These are phyloP conservation scores for Crypturellus undulatus DNA, from an alignment of 2,113 vertebrate genomes.

Conservation along the genomic window DNA sequence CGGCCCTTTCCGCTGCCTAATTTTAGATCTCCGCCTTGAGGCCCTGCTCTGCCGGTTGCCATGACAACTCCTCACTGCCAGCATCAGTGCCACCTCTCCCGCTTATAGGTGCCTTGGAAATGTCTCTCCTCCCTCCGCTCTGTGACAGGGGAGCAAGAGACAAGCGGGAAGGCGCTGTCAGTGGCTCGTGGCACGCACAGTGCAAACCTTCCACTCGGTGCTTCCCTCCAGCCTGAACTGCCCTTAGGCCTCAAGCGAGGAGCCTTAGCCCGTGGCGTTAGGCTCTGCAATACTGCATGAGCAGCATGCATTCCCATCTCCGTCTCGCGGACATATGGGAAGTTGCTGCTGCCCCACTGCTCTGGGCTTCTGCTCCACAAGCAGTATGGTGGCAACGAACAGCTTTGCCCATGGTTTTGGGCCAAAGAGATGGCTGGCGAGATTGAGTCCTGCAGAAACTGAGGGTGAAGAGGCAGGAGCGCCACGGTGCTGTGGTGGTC, in stretches of 20 bases:
- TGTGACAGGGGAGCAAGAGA: neutral
- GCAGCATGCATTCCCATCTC: fast-evolving
- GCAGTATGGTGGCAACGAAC: fast-evolving
- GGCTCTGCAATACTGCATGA: neutral
- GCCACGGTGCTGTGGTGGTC: fast-evolving
- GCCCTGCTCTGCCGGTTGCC: neutral
- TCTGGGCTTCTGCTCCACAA: neutral
- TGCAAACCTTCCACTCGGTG: neutral
- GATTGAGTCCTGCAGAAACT: neutral
- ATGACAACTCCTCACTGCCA: neutral
- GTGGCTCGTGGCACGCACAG: neutral
- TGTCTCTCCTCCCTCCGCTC: neutral
- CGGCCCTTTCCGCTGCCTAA: neutral
- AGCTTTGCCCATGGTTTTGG: neutral
- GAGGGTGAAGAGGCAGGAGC: neutral
- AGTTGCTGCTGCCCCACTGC: fast-evolving
- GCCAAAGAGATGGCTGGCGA: neutral
- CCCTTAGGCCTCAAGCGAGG: neutral
- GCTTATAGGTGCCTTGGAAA: neutral
- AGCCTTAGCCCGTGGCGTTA: neutral
- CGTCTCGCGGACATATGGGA: fast-evolving
- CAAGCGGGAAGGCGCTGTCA: neutral
- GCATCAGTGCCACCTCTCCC: neutral
- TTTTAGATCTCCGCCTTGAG: conserved; percentile 41
- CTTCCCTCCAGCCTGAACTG: neutral